Evolutionary conservation across 1,140 invertebrate genomes (phyloP), one percentile per base, ranked within the genome.

Genomic region (Asobara japonica): DNA sequence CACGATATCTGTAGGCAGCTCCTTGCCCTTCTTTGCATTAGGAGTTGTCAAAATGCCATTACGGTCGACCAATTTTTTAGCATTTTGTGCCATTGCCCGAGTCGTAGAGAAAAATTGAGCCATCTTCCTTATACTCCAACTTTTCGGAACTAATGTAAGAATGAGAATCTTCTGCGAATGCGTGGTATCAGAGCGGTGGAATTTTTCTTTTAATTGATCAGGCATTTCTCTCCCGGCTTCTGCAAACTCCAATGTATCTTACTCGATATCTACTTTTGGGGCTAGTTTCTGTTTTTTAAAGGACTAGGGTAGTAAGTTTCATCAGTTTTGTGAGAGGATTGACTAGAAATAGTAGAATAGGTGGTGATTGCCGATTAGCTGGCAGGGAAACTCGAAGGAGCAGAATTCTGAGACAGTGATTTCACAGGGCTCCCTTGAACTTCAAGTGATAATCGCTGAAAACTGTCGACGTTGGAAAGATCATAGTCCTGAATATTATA

Each of bases 1-100:
- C 31, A 33, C 31, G 5, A 33, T 10, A 33, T 66, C 70, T 66
- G 38, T 65, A 18, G 66, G 66, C 31, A 1, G 20, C 20, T 56
- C 10, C 31, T 33, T 33, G 31, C 31, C 31, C 31, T 33, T 33
- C 31, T 33, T 33, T 33, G 31, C 5, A 33, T 33, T 33, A 10
- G 31, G 31, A 6, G 31, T 6, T 33, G 31, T 33, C 31, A 33
- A 33, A 33, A 33, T 33, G 31, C 31, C 31, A 33, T 33, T 33
- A 10, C 10, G 5, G 31, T 33, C 10, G 5, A 33, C 31, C 31
- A 33, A 33, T 10, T 33, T 33, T 33, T 33, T 33, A 33, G 31
- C 31, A 33, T 33, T 33, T 4, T 33, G 31, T 4, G 31, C 10
- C 31, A 33, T 33, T 10, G 31, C 4, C 4, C 31, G 31, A 33